Base-by-base conservation (phyloP, 2,888 invertebrate species). In the Phengaris alcon region DNA sequence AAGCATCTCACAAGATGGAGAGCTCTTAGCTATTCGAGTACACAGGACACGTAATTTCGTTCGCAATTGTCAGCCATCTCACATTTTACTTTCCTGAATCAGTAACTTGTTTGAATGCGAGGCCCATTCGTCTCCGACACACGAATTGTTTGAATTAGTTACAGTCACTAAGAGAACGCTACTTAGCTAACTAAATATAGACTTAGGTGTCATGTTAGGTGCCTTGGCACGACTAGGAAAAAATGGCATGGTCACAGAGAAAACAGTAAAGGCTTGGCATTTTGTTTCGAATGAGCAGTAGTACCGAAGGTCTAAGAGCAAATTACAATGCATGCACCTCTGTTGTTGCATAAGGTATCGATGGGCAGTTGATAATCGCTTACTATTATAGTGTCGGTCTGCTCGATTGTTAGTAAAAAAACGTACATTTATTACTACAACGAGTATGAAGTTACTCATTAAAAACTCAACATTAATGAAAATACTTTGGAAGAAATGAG, bases 101-200 rank as follows among this genome's bases (percentile, higher is more conserved):
- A 72, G 72, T 52, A 72, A 52, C 54, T 54, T 72, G 52, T 54
- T 54, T 72, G 54, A 54, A 72, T 72, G 22, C 35, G 35, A 72
- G 52, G 13, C 64, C 64, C 51, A 54, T 72, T 12, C 35, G 54
- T 72, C 72, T 51, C 51, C 51, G 35, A 70, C 48, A 51, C 10
- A 52, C 44, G 51, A 77, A 79, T 79, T 69, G 77, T 77, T 70
- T 75, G 78, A 77, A 77, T 79, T 79, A 80, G 78, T 78, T 79
- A 78, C n/a, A 59, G 70, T 9, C 22, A 70, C 15, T 22, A 51
- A 22, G 48, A 48, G 15, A 35, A 35, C 35, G 35, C 35, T 35
- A 35, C 35, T 35, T 35, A 35, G 35, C 35, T 12, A 64, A 35
- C 64, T 64, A 35, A 22, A 35, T 22, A 22, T 15, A 59, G 22